Evolutionary conservation across 2,797 vertebrate species (phyloP), one percentile per base, ranked within the genome.

Genomic region (Sebastes nivosus): DNA sequence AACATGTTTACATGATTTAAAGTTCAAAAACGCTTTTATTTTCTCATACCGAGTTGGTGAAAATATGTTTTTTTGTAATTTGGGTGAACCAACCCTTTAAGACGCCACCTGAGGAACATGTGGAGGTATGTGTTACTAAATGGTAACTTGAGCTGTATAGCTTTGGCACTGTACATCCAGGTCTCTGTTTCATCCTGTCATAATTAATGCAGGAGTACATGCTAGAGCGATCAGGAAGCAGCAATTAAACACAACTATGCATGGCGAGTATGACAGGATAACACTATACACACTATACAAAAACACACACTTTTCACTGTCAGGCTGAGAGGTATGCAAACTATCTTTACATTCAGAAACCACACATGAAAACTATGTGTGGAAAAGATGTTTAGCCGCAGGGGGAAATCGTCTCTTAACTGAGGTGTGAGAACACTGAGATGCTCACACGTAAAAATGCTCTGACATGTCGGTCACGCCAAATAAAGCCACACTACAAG

Each of bases 211-310:
- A 89, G 66, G 36, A 66, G 76, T 72, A 92, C 74, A 88, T 42
- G 81, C 82, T 64, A 38, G 71, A 86, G 57, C 36, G 25, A 79
- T 59, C 83, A 63, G 52, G 78, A 81, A 78, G 72, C 83, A 80
- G 69, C 76, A 13, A 87, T 92, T 87, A 88, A 91, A 84, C 74
- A 81, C 81, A 87, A 76, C 75, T 75, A 77, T 87, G 80, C 89
- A 52, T 82, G 73, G 86, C 55, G 13, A 65, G 72, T 29, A 10
- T 2, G 50, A 65, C 1, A 4, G 61, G 22, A 66, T 42, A 57
- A 57, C 24, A 38, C n/a, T 27, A 16, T 7, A 38, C 1, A 2
- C 60, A 30, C 59, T 29, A 55, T 5, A 67, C 1, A 46, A 67
- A 71, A 20, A 25, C 32, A 38, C 2, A 3, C 58, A 30, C 66